Conservation (phyloP, 92 coral and sea anemone genomes). For the Epizoanthus illoricatus region DNA sequence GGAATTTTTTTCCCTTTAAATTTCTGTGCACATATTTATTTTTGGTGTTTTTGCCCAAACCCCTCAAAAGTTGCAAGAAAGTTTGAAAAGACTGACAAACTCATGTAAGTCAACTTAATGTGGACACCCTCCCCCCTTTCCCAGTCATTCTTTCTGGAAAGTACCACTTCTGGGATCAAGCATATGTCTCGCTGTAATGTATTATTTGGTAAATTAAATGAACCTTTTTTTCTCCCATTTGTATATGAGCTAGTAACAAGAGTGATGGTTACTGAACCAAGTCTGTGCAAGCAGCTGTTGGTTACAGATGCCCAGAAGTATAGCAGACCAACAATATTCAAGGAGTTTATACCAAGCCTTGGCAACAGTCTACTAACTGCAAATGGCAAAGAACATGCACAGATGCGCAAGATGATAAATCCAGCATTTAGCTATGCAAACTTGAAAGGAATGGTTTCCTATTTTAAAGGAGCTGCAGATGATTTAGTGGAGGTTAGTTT, state of each 20-base stretch:
- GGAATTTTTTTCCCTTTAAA: no score
- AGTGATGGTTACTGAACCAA: slow-evolving; percentile 41
- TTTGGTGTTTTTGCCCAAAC: no score
- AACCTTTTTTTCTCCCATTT: not conserved
- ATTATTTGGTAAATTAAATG: no score
- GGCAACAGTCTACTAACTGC: slow-evolving; percentile 48
- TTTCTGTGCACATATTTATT: no score
- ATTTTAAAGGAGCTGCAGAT: slow-evolving; percentile 34
- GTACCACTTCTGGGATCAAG: no score
- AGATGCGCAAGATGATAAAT: slow-evolving; percentile 41
- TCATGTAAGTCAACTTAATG: no score
- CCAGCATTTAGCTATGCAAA: slow-evolving; percentile 52
- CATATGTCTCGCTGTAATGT: not conserved
- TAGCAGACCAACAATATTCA: slow-evolving; percentile 24
- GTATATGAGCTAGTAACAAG: not conserved
- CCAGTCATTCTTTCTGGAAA: no score
- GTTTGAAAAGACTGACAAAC: no score
- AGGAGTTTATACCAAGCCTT: slow-evolving; percentile 38
- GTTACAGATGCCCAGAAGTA: slow-evolving; percentile 53
- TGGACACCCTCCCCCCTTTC: no score
- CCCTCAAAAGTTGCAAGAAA: no score
- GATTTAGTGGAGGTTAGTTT: slow-evolving; percentile 41
- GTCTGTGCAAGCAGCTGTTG: slow-evolving; percentile 38
- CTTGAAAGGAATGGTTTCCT: slow-evolving; percentile 51
- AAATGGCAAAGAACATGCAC: slow-evolving; percentile 47